Evolutionary conservation across 2,113 vertebrate genomes (phyloP).

Genomic region (Jacana jacana): DNA sequence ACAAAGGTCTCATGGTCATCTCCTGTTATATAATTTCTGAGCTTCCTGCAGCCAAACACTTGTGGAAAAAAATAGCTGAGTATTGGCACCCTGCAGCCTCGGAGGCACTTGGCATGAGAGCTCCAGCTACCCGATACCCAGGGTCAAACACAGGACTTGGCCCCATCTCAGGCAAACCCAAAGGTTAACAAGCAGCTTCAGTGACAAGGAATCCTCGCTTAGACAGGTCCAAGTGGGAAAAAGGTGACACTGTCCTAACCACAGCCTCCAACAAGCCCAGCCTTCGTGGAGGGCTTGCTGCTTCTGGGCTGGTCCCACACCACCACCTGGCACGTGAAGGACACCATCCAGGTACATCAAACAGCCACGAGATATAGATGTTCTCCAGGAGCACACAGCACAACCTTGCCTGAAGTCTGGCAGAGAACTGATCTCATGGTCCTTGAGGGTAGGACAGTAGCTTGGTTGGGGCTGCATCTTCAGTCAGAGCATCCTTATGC

Average conservation of each 20-base stretch:
- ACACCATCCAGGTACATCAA: neutral
- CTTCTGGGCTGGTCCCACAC: neutral
- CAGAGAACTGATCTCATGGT: neutral
- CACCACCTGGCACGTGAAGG: neutral
- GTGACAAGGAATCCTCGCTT: neutral
- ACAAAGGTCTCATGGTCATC: neutral
- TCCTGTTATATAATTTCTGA: neutral
- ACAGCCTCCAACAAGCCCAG: neutral
- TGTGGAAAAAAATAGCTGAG: neutral
- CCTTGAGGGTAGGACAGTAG: accelerated
- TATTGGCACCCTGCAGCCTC: neutral
- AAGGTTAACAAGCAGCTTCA: neutral
- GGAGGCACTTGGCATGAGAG: neutral
- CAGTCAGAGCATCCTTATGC: neutral
- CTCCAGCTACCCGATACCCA: neutral
- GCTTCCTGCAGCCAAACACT: neutral
- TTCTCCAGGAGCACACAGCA: neutral
- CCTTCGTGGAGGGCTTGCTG: neutral
- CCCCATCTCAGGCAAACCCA: neutral
- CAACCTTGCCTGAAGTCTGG: neutral
- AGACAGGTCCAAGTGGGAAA: neutral
- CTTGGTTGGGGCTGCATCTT: neutral
- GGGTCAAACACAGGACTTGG: neutral
- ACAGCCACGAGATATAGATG: accelerated
- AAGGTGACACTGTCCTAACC: neutral